These are phyloP conservation scores for Xenopus laevis DNA, from an alignment of 2,113 vertebrate species.

Conservation along the genomic window DNA sequence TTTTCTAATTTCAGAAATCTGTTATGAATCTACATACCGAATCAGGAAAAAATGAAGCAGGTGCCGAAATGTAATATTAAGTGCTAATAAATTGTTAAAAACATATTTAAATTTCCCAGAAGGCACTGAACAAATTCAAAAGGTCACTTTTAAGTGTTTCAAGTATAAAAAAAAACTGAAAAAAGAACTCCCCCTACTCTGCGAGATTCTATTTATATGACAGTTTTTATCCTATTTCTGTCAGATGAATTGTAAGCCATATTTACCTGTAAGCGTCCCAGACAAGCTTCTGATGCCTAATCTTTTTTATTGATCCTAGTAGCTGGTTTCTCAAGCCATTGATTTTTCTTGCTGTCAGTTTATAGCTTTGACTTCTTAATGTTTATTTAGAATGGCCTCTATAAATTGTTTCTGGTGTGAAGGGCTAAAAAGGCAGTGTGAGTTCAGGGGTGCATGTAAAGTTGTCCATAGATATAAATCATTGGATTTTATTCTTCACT, in stretches of 20 bases:
- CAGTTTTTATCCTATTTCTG: slow-evolving; percentile 60
- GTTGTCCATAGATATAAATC: slow-evolving; percentile 73
- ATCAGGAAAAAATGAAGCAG: no score
- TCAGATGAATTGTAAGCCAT: slow-evolving; percentile 62
- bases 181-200: slow-evolving; percentile 46
- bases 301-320: slow-evolving; percentile 75
- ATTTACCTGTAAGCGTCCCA: slow-evolving; percentile 65
- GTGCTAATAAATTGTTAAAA: slow-evolving; percentile 41
- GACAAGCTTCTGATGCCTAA: slow-evolving; percentile 63
- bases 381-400: slow-evolving; percentile 75
- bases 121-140: slow-evolving; percentile 48
- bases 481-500: slow-evolving; percentile 63
- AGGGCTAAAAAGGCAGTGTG: slow-evolving; percentile 52
- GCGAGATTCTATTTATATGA: slow-evolving; percentile 56
- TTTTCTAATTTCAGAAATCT: no score
- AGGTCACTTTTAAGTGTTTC: slow-evolving; percentile 58
- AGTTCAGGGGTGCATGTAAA: slow-evolving; percentile 65
- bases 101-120: slow-evolving; percentile 53
- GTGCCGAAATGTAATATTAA: neutral
- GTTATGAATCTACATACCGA: no score
- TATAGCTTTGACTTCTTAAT: slow-evolving; percentile 74
- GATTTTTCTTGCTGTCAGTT: slow-evolving; percentile 75
- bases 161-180: slow-evolving; percentile 21
- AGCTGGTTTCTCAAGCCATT: slow-evolving; percentile 69
- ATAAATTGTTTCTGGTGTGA: slow-evolving; percentile 73